phyloP scores from a whole-genome alignment of 2,113 vertebrate genomes.

The Saimiri boliviensis region DNA sequence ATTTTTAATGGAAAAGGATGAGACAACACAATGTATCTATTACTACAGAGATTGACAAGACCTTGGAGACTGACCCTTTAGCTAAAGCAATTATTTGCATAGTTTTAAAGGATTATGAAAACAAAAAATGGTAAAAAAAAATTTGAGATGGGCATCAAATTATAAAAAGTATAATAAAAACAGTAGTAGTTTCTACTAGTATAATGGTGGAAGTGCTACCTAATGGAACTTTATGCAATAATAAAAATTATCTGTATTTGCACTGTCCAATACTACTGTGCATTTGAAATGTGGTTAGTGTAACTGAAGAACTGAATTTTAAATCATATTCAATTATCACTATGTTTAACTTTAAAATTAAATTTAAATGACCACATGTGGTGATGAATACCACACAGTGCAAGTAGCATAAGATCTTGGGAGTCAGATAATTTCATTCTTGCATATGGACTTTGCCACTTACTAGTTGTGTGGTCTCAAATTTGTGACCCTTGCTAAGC shows the following conservation, averaged over 20 bases:
- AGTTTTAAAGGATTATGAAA: neutral
- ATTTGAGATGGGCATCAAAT: neutral
- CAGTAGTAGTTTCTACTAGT: neutral
- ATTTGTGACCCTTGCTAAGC: neutral
- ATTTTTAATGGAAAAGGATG: neutral
- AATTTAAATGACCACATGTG: neutral
- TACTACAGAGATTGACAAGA: neutral
- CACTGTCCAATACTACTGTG: neutral
- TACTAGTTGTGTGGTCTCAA: neutral
- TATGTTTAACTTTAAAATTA: neutral
- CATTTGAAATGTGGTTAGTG: neutral
- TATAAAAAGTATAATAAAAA: neutral
- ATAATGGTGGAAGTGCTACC: neutral
- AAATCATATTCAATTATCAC: neutral
- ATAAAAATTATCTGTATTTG: neutral
- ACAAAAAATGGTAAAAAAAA: neutral
- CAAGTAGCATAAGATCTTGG: neutral
- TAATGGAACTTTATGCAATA: neutral
- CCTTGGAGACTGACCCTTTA: neutral
- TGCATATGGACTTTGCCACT: neutral
- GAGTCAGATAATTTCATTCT: neutral
- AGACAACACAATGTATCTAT: neutral
- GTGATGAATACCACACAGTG: neutral
- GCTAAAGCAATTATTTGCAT: neutral
- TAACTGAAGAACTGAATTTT: neutral